These are phyloP conservation scores for Neolamprologus falcicula DNA, from an alignment of 2,113 vertebrate species.

Conservation along the genomic window DNA sequence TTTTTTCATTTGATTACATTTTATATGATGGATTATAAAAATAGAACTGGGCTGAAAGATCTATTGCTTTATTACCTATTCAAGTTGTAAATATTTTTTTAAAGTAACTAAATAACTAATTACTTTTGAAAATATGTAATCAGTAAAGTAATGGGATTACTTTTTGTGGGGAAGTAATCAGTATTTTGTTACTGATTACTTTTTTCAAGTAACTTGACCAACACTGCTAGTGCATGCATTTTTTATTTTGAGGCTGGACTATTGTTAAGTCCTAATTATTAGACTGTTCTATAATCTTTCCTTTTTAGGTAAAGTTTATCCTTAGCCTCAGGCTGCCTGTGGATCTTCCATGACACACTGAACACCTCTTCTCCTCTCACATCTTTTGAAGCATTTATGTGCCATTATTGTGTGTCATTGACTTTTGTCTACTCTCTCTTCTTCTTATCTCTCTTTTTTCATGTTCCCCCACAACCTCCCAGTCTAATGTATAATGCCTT, in stretches of 20 bases:
- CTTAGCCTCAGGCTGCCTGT: not conserved
- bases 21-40: not conserved
- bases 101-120: not conserved
- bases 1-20: not conserved
- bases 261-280: not conserved
- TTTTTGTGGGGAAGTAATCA: not conserved
- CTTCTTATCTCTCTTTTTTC: not conserved
- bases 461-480: not conserved
- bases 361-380: not conserved
- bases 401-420: not conserved
- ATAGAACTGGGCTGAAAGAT: not conserved
- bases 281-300: not conserved
- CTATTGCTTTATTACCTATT: not conserved
- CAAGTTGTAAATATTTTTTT: not conserved
- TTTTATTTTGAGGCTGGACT: not conserved
- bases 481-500: not conserved
- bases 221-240: not conserved
- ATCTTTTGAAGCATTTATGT: not conserved
- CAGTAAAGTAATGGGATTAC: not conserved
- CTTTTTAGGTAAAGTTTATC: not conserved
- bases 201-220: not conserved
- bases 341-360: not conserved
- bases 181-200: not conserved
- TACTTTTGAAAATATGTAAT: not conserved
- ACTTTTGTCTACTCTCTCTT: not conserved